Evolutionary conservation across 2,797 vertebrate species (phyloP).

Genomic region (Vultur gryphus): DNA sequence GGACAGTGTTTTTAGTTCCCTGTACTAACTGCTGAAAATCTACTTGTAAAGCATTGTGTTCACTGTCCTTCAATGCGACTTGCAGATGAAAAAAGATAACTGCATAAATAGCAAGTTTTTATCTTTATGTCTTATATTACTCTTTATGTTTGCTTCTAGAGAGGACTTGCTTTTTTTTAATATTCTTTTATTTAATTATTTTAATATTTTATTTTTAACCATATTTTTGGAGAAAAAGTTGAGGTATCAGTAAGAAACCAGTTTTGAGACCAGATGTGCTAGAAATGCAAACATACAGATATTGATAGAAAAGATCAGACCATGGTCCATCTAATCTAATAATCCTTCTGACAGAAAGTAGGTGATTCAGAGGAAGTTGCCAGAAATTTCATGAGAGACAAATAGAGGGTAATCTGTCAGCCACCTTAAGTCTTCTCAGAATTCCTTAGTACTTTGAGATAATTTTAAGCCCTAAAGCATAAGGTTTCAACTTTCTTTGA

Average conservation of each 20-base stretch:
- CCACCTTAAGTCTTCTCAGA: background rate
- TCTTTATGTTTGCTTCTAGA: background rate
- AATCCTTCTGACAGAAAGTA: background rate
- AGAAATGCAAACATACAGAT: background rate
- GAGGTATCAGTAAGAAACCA: background rate
- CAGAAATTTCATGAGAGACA: background rate
- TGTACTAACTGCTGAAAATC: background rate
- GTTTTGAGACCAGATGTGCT: background rate
- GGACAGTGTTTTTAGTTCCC: background rate
- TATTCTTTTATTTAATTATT: background rate
- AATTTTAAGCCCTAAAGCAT: slow-evolving; percentile 2
- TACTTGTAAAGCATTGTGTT: background rate
- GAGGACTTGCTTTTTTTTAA: background rate
- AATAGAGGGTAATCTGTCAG: background rate
- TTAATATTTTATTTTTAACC: background rate
- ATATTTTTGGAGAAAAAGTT: background rate
- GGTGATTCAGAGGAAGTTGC: background rate
- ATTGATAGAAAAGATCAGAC: background rate
- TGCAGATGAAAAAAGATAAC: background rate
- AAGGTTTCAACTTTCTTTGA: slow-evolving; percentile 28
- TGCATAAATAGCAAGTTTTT: background rate
- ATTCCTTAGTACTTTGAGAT: background rate
- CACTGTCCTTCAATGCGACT: background rate
- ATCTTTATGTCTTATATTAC: background rate
- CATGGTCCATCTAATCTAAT: background rate